These are phyloP conservation scores for Halcyon senegalensis DNA, from an alignment of 2,113 vertebrate genomes.

Conservation along the genomic window DNA sequence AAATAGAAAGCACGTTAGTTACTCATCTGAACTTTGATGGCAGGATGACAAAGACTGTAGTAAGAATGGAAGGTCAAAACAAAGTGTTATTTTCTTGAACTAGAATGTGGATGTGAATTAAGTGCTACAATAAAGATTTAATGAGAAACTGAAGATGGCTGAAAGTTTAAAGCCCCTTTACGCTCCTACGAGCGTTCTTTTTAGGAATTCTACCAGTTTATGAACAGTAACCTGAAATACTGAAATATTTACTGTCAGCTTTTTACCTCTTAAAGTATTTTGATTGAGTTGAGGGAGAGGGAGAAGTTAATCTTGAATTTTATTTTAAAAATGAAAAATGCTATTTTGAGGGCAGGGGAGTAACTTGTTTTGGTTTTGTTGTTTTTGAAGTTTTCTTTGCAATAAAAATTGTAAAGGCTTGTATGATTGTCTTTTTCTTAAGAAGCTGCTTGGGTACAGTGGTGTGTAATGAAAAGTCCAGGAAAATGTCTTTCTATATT, in stretches of 20 bases:
- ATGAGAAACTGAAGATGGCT: neutral
- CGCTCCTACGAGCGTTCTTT: neutral
- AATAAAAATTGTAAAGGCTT: neutral
- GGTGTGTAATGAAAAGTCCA: neutral
- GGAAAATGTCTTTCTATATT: neutral
- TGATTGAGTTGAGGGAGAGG: neutral
- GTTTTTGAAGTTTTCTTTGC: neutral
- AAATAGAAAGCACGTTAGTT: neutral
- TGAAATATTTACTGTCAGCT: neutral
- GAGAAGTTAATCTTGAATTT: neutral
- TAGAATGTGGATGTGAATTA: neutral
- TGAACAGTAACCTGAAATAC: neutral
- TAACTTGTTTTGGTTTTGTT: neutral
- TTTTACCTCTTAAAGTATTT: conserved; percentile 12
- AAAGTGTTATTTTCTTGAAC: neutral
- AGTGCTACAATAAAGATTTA: conserved; percentile 25
- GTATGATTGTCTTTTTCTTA: neutral
- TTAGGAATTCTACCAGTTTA: conserved; percentile 7
- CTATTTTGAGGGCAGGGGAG: neutral
- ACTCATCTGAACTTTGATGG: neutral
- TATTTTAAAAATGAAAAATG: neutral
- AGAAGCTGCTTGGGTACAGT: neutral
- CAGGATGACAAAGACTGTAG: neutral
- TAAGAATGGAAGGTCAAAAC: neutral
- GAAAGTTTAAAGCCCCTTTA: conserved; percentile 1